A percentile compares a stretch with the other conserved stretches of the same genome.
Conservation (phyloP, 2,888 invertebrate species). For the Eurois occulta region DNA sequence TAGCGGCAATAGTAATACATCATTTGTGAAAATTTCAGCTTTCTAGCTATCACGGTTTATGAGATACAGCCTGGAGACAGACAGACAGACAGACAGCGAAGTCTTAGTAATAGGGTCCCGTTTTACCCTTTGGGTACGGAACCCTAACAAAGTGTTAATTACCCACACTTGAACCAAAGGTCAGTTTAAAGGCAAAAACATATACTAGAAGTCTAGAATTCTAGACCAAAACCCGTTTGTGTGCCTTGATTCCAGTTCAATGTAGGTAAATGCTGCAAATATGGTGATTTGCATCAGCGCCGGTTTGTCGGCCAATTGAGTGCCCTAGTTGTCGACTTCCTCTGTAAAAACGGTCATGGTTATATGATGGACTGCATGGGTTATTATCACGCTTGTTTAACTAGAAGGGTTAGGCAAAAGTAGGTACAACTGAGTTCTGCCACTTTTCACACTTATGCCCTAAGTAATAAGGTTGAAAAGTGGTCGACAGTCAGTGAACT, state of each 20-base stretch:
- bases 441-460: too few relatives aligned
- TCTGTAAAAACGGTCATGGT: constrained; percentile 41
- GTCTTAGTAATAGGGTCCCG: too few relatives aligned
- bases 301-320: constrained; percentile 3
- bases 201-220: background rate
- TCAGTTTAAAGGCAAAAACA: constrained; percentile 30
- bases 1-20: too few relatives aligned
- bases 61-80: too few relatives aligned
- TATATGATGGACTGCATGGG: background rate
- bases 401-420: background rate
- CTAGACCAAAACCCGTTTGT: constrained; percentile 37
- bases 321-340: constrained; percentile 42
- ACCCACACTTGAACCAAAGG: constrained; percentile 1
- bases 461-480: too few relatives aligned
- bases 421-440: too few relatives aligned
- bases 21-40: too few relatives aligned
- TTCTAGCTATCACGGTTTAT: too few relatives aligned
- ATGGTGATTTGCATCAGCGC: constrained; percentile 36
- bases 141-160: background rate
- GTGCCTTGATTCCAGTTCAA: constrained; percentile 25
- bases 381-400: background rate
- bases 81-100: too few relatives aligned
- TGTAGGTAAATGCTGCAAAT: constrained; percentile 28
- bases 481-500: too few relatives aligned
- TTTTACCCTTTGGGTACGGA: too few relatives aligned